A percentile compares a stretch with the other conserved stretches of the same genome.
phyloP scores from a whole-genome alignment of 1,140 invertebrate genomes.

The Capitella teleta region DNA sequence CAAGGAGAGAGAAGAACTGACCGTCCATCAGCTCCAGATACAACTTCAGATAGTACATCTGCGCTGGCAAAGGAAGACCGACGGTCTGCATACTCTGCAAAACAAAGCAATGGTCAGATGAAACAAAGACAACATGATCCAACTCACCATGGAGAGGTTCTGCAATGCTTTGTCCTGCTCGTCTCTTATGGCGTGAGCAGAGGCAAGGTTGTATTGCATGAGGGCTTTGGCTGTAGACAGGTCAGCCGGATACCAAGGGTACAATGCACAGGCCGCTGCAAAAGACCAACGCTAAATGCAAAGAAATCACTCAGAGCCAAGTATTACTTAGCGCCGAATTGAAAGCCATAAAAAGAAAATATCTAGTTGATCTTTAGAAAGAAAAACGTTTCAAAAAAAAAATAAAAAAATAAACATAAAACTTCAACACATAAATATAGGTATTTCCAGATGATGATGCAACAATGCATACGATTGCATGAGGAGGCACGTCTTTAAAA shows the following conservation, averaged over 20 bases:
- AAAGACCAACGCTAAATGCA: neutral
- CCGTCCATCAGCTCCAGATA: slow-evolving; percentile 41
- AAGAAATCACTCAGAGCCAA: too few species aligned
- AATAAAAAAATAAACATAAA: too few species aligned
- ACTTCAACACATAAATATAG: too few species aligned
- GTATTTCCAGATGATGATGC: too few species aligned
- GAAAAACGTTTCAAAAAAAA: too few species aligned
- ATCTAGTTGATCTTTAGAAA: slow-evolving; percentile 6
- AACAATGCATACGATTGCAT: too few species aligned
- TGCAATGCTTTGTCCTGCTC: slow-evolving; percentile 62
- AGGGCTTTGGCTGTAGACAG: slow-evolving; percentile 54
- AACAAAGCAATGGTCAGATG: neutral
- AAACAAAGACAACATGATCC: neutral
- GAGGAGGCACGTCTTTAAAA: too few species aligned
- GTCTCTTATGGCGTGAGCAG: slow-evolving; percentile 61
- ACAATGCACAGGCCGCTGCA: slow-evolving; percentile 32
- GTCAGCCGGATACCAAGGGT: slow-evolving; percentile 57
- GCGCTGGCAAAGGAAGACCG: slow-evolving; percentile 33
- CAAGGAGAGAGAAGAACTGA: slow-evolving; percentile 10
- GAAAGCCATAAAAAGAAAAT: neutral
- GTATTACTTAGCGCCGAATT: too few species aligned
- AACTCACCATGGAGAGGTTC: slow-evolving; percentile 54
- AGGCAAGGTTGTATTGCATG: slow-evolving; percentile 68
- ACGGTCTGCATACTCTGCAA: slow-evolving; percentile 48
- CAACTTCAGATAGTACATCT: slow-evolving; percentile 38